These are phyloP conservation scores for Onychorhynchus coronatus DNA, from an alignment of 2,113 vertebrate genomes.

Conservation along the genomic window DNA sequence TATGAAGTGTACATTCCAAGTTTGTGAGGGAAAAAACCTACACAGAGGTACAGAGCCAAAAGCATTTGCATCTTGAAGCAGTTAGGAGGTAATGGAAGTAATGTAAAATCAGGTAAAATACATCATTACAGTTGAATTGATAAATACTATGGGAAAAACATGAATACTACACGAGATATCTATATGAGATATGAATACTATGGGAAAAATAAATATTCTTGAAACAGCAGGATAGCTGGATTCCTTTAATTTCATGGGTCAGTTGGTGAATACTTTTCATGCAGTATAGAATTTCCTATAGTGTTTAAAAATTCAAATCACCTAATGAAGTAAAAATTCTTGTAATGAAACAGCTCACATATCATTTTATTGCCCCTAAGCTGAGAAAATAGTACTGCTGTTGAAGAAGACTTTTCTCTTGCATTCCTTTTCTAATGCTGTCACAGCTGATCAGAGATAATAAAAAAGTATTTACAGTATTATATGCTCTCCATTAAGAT, in stretches of 20 bases:
- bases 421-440: slow-evolving; percentile 15
- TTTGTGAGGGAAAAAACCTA: neutral
- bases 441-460: slow-evolving; percentile 59
- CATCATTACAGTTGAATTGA: neutral
- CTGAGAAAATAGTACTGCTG: neutral
- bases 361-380: neutral
- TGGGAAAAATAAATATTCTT: neutral
- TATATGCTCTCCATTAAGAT: slow-evolving; percentile 55
- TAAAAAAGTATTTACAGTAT: slow-evolving; percentile 56
- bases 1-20: neutral
- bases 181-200: neutral
- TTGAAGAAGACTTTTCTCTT: neutral
- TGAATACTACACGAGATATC: no score
- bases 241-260: neutral
- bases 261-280: neutral
- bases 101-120: neutral
- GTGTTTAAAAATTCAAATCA: slow-evolving; percentile 18
- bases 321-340: neutral
- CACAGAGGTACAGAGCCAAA: neutral
- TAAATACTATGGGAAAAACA: neutral
- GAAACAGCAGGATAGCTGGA: neutral
- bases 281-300: neutral
- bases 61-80: neutral
- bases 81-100: neutral
- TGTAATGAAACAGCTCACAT: neutral